These are phyloP conservation scores for Oryzias melastigma DNA, from an alignment of 2,113 vertebrate genomes.

Conservation along the genomic window DNA sequence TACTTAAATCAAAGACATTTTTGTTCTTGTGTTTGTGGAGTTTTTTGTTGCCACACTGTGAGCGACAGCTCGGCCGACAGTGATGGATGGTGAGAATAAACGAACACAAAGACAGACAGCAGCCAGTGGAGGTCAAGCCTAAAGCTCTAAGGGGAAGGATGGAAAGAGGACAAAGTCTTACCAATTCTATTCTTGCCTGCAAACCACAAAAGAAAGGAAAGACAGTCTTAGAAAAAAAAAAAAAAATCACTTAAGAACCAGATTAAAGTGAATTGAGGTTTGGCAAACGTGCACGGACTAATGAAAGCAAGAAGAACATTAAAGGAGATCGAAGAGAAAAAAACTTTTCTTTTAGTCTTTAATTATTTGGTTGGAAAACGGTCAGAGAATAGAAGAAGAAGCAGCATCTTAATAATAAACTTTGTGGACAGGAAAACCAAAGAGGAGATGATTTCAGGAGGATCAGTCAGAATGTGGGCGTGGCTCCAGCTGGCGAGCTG, in stretches of 20 bases:
- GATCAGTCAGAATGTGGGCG: not conserved
- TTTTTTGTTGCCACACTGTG: slow-evolving; percentile 35
- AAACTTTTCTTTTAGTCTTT: slow-evolving; percentile 17
- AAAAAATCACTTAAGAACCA: slow-evolving; percentile 20
- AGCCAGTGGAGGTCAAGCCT: slow-evolving; percentile 45
- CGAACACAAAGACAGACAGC: slow-evolving; percentile 29
- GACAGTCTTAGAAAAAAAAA: slow-evolving; percentile 35
- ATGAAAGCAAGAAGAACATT: slow-evolving; percentile 5
- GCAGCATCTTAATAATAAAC: too few species aligned
- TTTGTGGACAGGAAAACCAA: slow-evolving; percentile 6
- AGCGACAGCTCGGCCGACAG: slow-evolving; percentile 47
- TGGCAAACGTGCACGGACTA: not conserved
- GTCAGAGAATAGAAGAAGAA: too few species aligned
- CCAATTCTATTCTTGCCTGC: slow-evolving; percentile 85
- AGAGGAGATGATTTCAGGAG: not conserved
- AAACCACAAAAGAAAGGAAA: slow-evolving; percentile 72
- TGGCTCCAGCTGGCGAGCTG: slow-evolving; percentile 1
- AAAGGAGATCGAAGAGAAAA: not conserved
- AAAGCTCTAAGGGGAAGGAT: slow-evolving; percentile 28
- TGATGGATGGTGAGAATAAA: slow-evolving; percentile 58
- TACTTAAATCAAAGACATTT: not conserved
- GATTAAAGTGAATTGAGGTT: not conserved
- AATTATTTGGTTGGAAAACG: slow-evolving; percentile 12
- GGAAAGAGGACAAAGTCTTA: slow-evolving; percentile 72
- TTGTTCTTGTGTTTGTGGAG: slow-evolving; percentile 28